Conservation (phyloP, 2,888 invertebrate genomes). For the Caenorhabditis sp. region DNA sequence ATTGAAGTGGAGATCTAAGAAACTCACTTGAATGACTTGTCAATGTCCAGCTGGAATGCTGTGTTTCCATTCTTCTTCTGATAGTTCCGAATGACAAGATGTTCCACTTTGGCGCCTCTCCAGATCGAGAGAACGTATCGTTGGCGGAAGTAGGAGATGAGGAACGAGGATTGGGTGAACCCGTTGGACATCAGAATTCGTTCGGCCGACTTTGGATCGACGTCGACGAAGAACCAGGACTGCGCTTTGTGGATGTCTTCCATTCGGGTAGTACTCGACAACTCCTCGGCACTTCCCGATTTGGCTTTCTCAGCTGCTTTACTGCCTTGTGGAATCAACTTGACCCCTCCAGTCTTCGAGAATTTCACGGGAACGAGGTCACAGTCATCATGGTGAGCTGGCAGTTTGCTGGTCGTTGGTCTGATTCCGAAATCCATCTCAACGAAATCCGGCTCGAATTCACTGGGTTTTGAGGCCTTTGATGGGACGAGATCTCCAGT, state of each 20-base stretch:
- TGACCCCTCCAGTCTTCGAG: slow-evolving; percentile 18
- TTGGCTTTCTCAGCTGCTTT: slow-evolving; percentile 33
- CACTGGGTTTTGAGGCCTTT: slow-evolving; percentile 7
- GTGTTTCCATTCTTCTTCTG: slow-evolving; percentile 47
- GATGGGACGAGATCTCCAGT: slow-evolving; percentile 63
- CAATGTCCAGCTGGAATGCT: slow-evolving; percentile 52
- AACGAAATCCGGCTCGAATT: slow-evolving; percentile 53
- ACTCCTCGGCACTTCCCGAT: slow-evolving; percentile 49
- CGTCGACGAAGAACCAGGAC: slow-evolving; percentile 69
- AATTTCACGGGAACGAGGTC: slow-evolving; percentile 71
- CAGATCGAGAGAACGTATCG: slow-evolving; percentile 48
- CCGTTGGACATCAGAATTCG: slow-evolving; percentile 67
- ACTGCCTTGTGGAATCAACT: slow-evolving; percentile 56
- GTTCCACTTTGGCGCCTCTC: slow-evolving; percentile 17
- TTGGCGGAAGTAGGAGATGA: slow-evolving; percentile 32
- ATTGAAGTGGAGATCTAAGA: not conserved
- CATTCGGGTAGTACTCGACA: slow-evolving; percentile 15
- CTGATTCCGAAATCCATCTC: slow-evolving; percentile 60
- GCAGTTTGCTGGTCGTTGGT: slow-evolving; percentile 61
- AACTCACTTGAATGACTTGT: slow-evolving; percentile 59
- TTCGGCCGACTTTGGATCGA: slow-evolving; percentile 61
- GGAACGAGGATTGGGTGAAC: slow-evolving; percentile 43
- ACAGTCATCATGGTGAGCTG: slow-evolving; percentile 67
- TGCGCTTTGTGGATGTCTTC: slow-evolving; percentile 64
- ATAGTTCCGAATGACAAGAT: slow-evolving; percentile 42